These are phyloP conservation scores for Synaphobranchus kaupii DNA, from an alignment of 2,797 vertebrate species.

Conservation along the genomic window DNA sequence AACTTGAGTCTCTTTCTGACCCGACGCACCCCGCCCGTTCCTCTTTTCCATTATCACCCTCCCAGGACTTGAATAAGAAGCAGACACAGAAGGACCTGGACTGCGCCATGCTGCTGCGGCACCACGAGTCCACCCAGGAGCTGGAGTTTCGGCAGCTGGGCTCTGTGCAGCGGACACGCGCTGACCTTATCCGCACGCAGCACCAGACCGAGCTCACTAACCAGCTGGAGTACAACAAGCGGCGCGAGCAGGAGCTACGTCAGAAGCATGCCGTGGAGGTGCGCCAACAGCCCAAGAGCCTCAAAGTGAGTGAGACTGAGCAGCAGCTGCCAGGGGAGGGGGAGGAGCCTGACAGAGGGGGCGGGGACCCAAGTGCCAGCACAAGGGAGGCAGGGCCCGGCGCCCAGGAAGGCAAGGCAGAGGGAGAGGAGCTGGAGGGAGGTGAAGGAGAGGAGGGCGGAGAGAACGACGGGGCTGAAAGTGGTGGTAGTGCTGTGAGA, in stretches of 20 bases:
- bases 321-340: conserved; percentile 26
- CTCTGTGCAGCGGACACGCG: conserved; percentile 84
- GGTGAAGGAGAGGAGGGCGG: conserved; percentile 13
- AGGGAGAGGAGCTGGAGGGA: background rate
- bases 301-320: conserved; percentile 85
- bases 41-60: conserved; percentile 10
- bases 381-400: conserved; percentile 47
- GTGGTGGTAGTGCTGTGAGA: conserved; percentile 40
- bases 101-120: conserved; percentile 87
- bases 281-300: conserved; percentile 94
- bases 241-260: conserved; percentile 88
- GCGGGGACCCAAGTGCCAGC: conserved; percentile 49
- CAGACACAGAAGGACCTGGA: conserved; percentile 93
- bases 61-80: conserved; percentile 90
- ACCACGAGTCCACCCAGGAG: conserved; percentile 91
- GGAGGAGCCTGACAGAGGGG: conserved; percentile 26
- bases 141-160: conserved; percentile 88
- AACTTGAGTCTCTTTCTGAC: background rate
- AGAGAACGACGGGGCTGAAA: conserved; percentile 30
- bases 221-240: conserved; percentile 94
- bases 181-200: conserved; percentile 90
- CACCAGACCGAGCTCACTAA: conserved; percentile 94
- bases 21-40: background rate
- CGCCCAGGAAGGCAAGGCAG: conserved; percentile 41
- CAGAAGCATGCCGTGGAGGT: conserved; percentile 91